Conservation (phyloP, 2,888 invertebrate genomes). For the Lycaena phlaeas region DNA sequence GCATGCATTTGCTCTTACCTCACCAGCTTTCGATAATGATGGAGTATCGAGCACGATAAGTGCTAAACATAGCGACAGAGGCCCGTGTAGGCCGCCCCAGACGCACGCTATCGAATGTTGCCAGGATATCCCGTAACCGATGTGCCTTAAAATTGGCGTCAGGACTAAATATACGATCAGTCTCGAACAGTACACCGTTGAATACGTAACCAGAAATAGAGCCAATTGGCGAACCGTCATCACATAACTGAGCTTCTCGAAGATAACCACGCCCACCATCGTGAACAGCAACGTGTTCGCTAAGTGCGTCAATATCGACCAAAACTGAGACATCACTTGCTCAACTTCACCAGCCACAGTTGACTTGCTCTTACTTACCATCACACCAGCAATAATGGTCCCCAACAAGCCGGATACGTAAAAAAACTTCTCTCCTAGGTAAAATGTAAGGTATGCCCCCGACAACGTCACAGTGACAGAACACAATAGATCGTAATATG, state of each 20-base stretch:
- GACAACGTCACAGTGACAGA: slow-evolving; percentile 48
- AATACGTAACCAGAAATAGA: slow-evolving; percentile 54
- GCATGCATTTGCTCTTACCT: slow-evolving; percentile 29
- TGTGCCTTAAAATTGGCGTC: slow-evolving; percentile 60
- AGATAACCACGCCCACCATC: slow-evolving; percentile 74
- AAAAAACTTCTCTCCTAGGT: slow-evolving; percentile 54
- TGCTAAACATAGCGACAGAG: slow-evolving; percentile 72
- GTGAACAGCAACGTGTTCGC: slow-evolving; percentile 74
- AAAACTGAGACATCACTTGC: slow-evolving; percentile 41
- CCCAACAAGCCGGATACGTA: slow-evolving; percentile 55
- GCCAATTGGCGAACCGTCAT: slow-evolving; percentile 48
- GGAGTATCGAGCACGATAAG: slow-evolving; percentile 65
- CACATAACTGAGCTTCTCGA: slow-evolving; percentile 60
- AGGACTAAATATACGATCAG: slow-evolving; percentile 60
- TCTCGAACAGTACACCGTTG: slow-evolving; percentile 58
- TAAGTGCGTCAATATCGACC: slow-evolving; percentile 44
- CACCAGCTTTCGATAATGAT: slow-evolving; percentile 38
- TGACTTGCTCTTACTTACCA: slow-evolving; percentile 48
- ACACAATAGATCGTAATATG: slow-evolving; percentile 50
- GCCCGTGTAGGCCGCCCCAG: slow-evolving; percentile 76
- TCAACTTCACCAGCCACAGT: slow-evolving; percentile 55
- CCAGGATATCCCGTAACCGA: slow-evolving; percentile 75
- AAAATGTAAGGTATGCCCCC: slow-evolving; percentile 51
- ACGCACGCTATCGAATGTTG: slow-evolving; percentile 71
- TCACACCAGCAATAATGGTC: slow-evolving; percentile 47